These are phyloP conservation scores for Aldabrachelys gigantea DNA, from an alignment of 2,113 vertebrate species.

Conservation along the genomic window DNA sequence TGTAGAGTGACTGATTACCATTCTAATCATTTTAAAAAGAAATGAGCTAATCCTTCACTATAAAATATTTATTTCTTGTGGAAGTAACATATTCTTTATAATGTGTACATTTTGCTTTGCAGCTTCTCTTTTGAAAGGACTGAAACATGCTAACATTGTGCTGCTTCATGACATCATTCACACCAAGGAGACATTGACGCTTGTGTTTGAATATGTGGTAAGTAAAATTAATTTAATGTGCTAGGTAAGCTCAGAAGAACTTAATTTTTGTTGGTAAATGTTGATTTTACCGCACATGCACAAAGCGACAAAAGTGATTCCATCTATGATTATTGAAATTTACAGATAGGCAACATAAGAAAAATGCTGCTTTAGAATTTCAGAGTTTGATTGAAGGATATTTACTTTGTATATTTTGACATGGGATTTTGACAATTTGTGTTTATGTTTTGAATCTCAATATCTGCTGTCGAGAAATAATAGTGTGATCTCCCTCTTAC, in stretches of 20 bases:
- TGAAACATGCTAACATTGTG: constrained; percentile 97
- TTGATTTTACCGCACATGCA: background rate
- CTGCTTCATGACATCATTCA: constrained; percentile 99
- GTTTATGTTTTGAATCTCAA: background rate
- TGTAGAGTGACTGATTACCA: background rate
- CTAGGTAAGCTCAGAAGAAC: background rate
- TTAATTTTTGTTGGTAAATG: background rate
- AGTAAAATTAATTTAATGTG: constrained; percentile 71
- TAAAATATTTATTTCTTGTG: background rate
- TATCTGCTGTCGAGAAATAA: background rate
- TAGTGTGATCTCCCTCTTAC: background rate
- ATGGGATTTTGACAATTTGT: background rate
- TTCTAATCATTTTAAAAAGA: background rate
- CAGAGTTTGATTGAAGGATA: background rate
- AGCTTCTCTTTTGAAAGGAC: constrained; percentile 97
- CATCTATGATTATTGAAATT: background rate
- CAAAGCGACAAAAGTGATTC: background rate
- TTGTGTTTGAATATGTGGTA: constrained; percentile 99
- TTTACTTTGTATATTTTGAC: background rate
- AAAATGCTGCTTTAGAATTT: background rate
- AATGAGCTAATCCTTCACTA: background rate
- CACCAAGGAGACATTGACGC: constrained; percentile 96
- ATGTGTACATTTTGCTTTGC: constrained; percentile 69
- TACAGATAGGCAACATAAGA: background rate
- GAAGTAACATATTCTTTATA: background rate